Evolutionary conservation across 2,888 invertebrate genomes (phyloP).

Genomic region (Colletes collaris): DNA sequence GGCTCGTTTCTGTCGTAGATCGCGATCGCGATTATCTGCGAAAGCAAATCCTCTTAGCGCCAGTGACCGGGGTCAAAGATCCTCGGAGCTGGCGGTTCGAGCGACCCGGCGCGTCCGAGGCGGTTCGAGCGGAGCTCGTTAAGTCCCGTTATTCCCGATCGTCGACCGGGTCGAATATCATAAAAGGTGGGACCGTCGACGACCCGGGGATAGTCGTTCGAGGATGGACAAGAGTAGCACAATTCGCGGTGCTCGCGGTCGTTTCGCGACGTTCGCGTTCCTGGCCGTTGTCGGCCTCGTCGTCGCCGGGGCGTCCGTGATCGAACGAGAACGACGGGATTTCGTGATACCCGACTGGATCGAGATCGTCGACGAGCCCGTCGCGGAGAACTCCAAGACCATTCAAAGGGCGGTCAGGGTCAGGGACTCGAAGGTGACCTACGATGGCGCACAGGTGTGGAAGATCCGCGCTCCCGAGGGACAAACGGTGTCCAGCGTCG

Average conservation of each 20-base stretch:
- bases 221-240: slow-evolving; percentile 51
- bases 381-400: slow-evolving; percentile 37
- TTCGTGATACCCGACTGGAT: slow-evolving; percentile 50
- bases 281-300: slow-evolving; percentile 42
- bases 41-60: background rate
- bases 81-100: slow-evolving; percentile 17
- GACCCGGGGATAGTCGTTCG: slow-evolving; percentile 70
- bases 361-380: slow-evolving; percentile 60
- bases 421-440: slow-evolving; percentile 84
- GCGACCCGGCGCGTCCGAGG: slow-evolving; percentile 35
- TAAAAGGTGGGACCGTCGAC: slow-evolving; percentile 73
- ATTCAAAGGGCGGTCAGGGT: slow-evolving; percentile 60
- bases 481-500: slow-evolving; percentile 80
- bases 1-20: too few relatives aligned
- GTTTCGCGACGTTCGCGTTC: slow-evolving; percentile 26
- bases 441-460: slow-evolving; percentile 91
- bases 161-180: slow-evolving; percentile 73
- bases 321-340: slow-evolving; percentile 42
- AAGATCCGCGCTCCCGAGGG: slow-evolving; percentile 85
- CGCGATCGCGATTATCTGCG: too few relatives aligned
- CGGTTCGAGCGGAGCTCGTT: slow-evolving; percentile 51
- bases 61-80: slow-evolving; percentile 41
- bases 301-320: slow-evolving; percentile 43
- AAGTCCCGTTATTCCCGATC: slow-evolving; percentile 75
- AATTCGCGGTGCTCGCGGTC: slow-evolving; percentile 16